Evolutionary conservation across 2,797 vertebrate genomes (phyloP).

Genomic region (Phataginus tricuspis): DNA sequence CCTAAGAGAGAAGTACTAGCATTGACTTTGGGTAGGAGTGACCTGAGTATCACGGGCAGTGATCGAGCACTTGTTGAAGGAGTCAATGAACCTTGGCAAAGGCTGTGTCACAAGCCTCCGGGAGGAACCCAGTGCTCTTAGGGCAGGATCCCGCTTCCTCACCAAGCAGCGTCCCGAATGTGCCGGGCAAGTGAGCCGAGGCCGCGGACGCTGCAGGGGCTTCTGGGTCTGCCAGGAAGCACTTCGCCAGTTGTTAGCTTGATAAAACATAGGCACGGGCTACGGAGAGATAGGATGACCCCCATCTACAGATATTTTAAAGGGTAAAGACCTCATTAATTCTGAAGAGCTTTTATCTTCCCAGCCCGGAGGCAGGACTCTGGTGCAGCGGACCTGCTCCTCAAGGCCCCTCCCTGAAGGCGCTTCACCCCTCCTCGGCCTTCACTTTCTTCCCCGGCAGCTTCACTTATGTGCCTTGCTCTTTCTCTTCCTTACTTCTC

Average conservation of each 20-base stretch:
- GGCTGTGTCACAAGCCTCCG: background rate
- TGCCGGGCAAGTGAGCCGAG: background rate
- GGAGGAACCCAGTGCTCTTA: background rate
- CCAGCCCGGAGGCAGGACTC: background rate
- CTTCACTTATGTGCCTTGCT: background rate
- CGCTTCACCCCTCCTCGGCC: background rate
- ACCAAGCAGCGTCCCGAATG: background rate
- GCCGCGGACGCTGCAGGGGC: background rate
- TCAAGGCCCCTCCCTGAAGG: background rate
- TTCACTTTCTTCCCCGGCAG: background rate
- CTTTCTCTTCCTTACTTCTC: background rate
- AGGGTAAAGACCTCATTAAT: background rate
- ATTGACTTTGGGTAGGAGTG: background rate
- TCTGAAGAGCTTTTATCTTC: background rate
- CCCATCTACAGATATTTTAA: background rate
- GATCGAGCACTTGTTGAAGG: slow-evolving; percentile 17
- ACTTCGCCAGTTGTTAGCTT: background rate
- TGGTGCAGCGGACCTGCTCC: background rate
- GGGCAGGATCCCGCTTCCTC: background rate
- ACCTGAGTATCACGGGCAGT: slow-evolving; percentile 11
- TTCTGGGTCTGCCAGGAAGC: background rate
- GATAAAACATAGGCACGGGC: background rate
- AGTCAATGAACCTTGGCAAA: slow-evolving; percentile 8
- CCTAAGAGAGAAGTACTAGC: background rate
- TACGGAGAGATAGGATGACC: background rate